Evolutionary conservation across 1,140 invertebrate genomes (phyloP).

Genomic region (Centruroides sculpturatus): DNA sequence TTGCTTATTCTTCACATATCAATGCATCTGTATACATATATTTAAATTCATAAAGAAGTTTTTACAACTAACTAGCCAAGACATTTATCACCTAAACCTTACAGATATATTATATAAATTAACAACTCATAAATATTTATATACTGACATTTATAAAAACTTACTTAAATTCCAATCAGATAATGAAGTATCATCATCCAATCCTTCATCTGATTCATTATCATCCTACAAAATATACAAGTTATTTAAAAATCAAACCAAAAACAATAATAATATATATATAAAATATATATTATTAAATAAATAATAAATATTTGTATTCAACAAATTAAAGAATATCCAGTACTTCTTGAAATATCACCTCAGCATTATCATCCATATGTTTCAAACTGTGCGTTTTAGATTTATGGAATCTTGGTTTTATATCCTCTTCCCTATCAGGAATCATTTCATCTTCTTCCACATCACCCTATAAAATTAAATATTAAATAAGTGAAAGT

Average conservation of each 20-base stretch:
- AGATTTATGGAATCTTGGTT: slow-evolving; percentile 88
- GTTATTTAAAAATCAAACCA: neutral
- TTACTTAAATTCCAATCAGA: slow-evolving; percentile 89
- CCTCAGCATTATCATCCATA: slow-evolving; percentile 19
- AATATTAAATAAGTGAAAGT: no score
- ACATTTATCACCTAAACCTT: no score
- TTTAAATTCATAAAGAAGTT: no score
- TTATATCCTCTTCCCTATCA: slow-evolving; percentile 93
- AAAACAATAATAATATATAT: no score
- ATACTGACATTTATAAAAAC: slow-evolving; percentile 14
- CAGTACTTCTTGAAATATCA: neutral
- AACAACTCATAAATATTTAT: no score
- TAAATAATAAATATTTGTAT: neutral
- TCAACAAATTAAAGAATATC: neutral
- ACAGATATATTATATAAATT: no score
- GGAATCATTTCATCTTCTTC: slow-evolving; percentile 96
- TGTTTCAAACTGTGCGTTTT: slow-evolving; percentile 51
- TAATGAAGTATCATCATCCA: slow-evolving; percentile 64
- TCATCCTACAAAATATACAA: slow-evolving; percentile 33
- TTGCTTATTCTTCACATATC: no score
- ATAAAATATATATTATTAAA: neutral
- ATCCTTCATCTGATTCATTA: slow-evolving; percentile 62
- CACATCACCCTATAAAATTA: slow-evolving; percentile 35
- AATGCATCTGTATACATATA: no score
- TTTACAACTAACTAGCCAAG: no score